phyloP scores from a whole-genome alignment of 2,113 vertebrate species.

The Butastur rufipennis region DNA sequence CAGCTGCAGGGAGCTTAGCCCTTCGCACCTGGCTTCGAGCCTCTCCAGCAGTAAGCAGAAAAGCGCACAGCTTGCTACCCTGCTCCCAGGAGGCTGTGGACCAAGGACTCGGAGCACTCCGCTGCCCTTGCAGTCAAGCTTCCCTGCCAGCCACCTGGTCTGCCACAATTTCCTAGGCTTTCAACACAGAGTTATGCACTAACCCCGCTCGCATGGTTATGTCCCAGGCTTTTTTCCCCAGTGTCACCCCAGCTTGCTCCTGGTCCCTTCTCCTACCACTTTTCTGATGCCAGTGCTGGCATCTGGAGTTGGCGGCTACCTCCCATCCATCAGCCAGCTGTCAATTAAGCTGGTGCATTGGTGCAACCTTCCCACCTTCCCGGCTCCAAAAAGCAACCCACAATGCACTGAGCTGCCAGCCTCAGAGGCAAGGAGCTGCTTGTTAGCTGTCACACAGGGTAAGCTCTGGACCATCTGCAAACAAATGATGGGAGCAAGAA shows the following conservation, averaged over 20 bases:
- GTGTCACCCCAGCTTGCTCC: accelerated
- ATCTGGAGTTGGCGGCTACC: background rate
- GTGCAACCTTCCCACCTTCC: background rate
- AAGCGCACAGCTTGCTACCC: background rate
- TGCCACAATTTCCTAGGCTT: background rate
- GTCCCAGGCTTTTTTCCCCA: background rate
- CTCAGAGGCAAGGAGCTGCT: background rate
- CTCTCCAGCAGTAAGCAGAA: background rate
- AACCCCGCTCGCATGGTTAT: accelerated
- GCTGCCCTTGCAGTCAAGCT: background rate
- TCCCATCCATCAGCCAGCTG: slow-evolving; percentile 1
- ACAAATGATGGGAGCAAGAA: background rate
- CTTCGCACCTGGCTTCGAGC: background rate
- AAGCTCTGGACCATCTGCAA: background rate
- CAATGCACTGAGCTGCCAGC: background rate
- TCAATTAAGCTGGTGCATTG: background rate
- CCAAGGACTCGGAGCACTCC: background rate
- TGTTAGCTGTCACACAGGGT: background rate
- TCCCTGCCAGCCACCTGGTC: background rate
- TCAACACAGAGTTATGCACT: background rate
- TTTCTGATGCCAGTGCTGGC: background rate
- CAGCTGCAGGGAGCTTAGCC: background rate
- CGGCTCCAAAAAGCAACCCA: background rate
- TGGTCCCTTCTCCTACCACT: background rate
- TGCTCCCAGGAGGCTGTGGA: background rate